Percentiles rank a stretch among this genome's conserved stretches.
phyloP scores from a whole-genome alignment of 35 echinoderm and acorn worm genomes.

The Diadema setosum region DNA sequence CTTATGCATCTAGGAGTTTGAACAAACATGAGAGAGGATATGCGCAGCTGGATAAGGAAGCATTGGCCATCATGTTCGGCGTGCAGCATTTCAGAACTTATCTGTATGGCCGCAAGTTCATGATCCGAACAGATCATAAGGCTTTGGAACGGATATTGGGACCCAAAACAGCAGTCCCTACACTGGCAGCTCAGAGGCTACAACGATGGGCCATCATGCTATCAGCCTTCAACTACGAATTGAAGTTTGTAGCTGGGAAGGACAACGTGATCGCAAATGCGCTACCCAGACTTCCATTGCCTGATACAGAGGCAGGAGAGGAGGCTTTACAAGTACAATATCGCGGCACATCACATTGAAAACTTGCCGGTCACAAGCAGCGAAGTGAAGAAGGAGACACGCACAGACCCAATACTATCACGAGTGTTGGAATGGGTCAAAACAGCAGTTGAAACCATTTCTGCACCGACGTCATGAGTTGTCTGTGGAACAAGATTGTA shows the following conservation, averaged over 20 bases:
- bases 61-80: conserved; percentile 56
- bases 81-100: conserved; percentile 28
- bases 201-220: conserved; percentile 45
- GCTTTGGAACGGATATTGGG: conserved; percentile 4
- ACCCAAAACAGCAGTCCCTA: neutral
- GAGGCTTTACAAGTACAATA: neutral
- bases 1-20: conserved; percentile 52
- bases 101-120: too few species aligned
- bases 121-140: conserved; percentile 18
- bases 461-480: conserved; percentile 20
- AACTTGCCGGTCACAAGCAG: conserved; percentile 17
- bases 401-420: conserved; percentile 15
- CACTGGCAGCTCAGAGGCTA: conserved; percentile 23
- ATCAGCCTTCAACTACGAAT: conserved; percentile 19
- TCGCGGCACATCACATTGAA: neutral
- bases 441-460: conserved; percentile 36
- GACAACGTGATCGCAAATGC: conserved; percentile 38
- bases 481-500: conserved; percentile 28
- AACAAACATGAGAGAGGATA: conserved; percentile 9
- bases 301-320: neutral
- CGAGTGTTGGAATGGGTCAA: conserved; percentile 9
- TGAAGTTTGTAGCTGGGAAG: neutral
- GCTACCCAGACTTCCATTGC: conserved; percentile 25
- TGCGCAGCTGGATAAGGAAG: conserved; percentile 64
- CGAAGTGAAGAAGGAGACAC: conserved; percentile 30